Evolutionary conservation across 2,888 invertebrate genomes (phyloP), one percentile per base, ranked within the genome.

Genomic region (Fragum whitleyi): DNA sequence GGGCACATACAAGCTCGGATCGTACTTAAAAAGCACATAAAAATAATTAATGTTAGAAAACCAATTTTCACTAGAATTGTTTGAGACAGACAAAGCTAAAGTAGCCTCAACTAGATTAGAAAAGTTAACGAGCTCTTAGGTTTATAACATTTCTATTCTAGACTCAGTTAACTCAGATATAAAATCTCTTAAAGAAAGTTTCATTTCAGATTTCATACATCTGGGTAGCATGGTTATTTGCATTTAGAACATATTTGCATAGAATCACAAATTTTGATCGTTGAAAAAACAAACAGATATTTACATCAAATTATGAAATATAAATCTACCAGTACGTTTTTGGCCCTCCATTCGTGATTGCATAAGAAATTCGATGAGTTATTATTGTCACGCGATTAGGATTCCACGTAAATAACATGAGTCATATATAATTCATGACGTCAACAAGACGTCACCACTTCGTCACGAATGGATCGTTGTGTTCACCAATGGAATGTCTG

Each of bases 401-500:
- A 57, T 21, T 19, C n/a, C 14, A 47, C 47, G 47, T 47, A 19
- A 47, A 47, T 47, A 39, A 39, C 39, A 47, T 16, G 47, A 2
- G 47, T 47, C 2, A 16, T 6, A 47, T 47, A 47, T 47, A n/a
- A 14, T 36, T 36, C 32, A 6, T 42, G 65, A 65, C 65, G 65
- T 65, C 65, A 23, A 21, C 19, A 14, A 36, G 65, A 65, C 65
- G 42, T 65, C 65, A 21, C 21, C 16, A 32, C n/a, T 21, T 42
- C 42, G 65, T 65, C 65, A 65, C 26, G 36, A 65, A 19, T 65
- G 6, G 21, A 32, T 26, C 6, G 65, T 65, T 7, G 42, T 42
- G 26, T 65, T 65, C 32, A 42, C 16, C 19, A 29, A 19, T 14
- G 65, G 51, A 39, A 74, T 36, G 67, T 74, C 68, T 0, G 29